Percentiles rank a stretch among this genome's conserved stretches.
Evolutionary conservation across 2,113 vertebrate species (phyloP).

Genomic region (Hepsetus odoe): DNA sequence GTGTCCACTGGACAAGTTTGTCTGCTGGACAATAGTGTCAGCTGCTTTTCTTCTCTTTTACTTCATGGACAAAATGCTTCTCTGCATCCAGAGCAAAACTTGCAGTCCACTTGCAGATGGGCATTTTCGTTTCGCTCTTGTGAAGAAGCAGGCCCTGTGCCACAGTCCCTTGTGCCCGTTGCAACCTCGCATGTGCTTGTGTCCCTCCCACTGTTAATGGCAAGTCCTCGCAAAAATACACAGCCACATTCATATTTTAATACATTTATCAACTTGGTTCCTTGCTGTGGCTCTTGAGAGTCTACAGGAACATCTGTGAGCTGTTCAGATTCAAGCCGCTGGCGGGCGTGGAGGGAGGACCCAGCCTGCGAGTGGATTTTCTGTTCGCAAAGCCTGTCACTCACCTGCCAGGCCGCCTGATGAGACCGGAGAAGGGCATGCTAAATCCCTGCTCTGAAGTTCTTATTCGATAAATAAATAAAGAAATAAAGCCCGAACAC

Average conservation of each 20-base stretch:
- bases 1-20: not conserved
- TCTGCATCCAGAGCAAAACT: not conserved
- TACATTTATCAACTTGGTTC: constrained; percentile 21
- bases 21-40: not conserved
- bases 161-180: not conserved
- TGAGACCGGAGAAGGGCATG: constrained; percentile 40
- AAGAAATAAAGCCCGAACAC: not conserved
- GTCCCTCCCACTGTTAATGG: constrained; percentile 22
- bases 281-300: constrained; percentile 12
- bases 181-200: not conserved
- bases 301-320: constrained; percentile 35
- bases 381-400: constrained; percentile 45
- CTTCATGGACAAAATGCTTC: not conserved
- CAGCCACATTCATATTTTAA: constrained; percentile 34
- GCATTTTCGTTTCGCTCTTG: not conserved
- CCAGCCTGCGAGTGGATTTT: constrained; percentile 30
- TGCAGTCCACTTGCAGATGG: not conserved
- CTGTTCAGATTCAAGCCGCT: constrained; percentile 22
- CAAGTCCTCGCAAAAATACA: constrained; percentile 4
- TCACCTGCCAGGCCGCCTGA: constrained; percentile 48
- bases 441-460: constrained; percentile 31
- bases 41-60: not conserved
- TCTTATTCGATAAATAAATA: constrained; percentile 15
- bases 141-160: not conserved
- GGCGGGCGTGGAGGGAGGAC: constrained; percentile 25